These are phyloP conservation scores for Cheilosia impressa DNA, from an alignment of 2,888 invertebrate genomes.

Conservation along the genomic window DNA sequence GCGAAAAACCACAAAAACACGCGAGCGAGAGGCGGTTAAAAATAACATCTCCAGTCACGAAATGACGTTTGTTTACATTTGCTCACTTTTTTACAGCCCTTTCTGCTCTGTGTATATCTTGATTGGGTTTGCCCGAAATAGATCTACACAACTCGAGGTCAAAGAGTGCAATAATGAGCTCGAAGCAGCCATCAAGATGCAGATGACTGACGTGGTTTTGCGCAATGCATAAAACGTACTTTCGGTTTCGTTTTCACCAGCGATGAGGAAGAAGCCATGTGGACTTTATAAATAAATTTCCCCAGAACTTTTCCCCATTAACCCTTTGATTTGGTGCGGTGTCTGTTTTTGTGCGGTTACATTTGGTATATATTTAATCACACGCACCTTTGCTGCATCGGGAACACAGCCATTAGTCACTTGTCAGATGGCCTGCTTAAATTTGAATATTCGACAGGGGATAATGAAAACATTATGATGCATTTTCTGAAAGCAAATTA, in stretches of 20 bases:
- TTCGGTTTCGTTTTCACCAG: conserved; percentile 23
- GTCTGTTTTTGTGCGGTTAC: not conserved
- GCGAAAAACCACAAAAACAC: not conserved
- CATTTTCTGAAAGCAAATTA: conserved; percentile 24
- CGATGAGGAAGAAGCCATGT: not conserved
- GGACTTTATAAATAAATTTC: conserved; percentile 59
- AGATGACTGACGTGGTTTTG: conserved; percentile 41
- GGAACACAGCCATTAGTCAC: conserved; percentile 40
- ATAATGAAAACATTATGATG: conserved; percentile 5
- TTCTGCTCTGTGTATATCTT: conserved; percentile 8
- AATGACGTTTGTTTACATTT: conserved; percentile 49
- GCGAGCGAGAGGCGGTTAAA: not conserved
- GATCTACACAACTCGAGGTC: conserved; percentile 46
- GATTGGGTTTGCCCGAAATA: conserved; percentile 46
- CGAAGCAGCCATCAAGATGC: conserved; percentile 4
- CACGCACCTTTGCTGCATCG: conserved; percentile 24
- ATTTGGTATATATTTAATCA: not conserved
- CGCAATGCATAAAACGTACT: conserved; percentile 23
- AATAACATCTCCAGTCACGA: conserved; percentile 29
- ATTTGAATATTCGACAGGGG: conserved; percentile 6
- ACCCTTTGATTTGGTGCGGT: not conserved
- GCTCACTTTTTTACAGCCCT: conserved; percentile 9
- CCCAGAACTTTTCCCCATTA: conserved; percentile 30
- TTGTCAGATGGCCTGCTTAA: conserved; percentile 35
- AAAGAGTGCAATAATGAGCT: conserved; percentile 37